Base-by-base conservation (phyloP, 2,113 vertebrate genomes). In the Nannobrachium achirus region DNA sequence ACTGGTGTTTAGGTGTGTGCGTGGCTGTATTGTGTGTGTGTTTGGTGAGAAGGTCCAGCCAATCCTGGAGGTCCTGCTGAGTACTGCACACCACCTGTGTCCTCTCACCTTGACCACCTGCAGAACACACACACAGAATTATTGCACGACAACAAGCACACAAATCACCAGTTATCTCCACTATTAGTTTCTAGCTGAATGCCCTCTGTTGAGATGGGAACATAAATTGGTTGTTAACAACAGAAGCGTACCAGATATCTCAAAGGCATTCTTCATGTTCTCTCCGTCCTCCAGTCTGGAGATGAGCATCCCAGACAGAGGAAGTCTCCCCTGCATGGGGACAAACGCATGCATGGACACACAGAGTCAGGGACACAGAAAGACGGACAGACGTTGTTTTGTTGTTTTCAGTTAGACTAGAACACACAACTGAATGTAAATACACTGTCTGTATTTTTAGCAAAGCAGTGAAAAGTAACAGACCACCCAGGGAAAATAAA, bases 271-370 rank as follows among this genome's bases (percentile, higher is more conserved):
- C 90, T 82, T 95, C 64, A 94, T 89, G 72, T 84, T 94, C 72
- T 97, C 95, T 83, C 89, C 93, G 62, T 99, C 97, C 86, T 99
- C 97, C 57, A 95, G 92, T 65, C 95, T 97, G 78, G 92, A 94
- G 86, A 99, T 93, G 56, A 93, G 92, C 94, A 96, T 97, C 71
- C 97, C 97, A 2, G 96, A 93, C 9, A 95, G 90, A 5, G 96
- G 95, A 13, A 98, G 82, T 78, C 94, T 94, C 55, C 97, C 96
- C 97, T 99, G 51, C 69, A 80, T 39, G 87, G 3, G 60, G 40
- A 87, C 8, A 45, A 15, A 50, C 20, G 62, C 4, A 59, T 19
- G 41, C 33, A 51, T 8, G n/a, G n/a, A 44, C 14, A 14, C 56
- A 56, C 25, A 33, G 25, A 3, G 25, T 33, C 25, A 33, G 25